Conservation (phyloP, 2,113 vertebrate genomes). For the Anoura caudifer region DNA sequence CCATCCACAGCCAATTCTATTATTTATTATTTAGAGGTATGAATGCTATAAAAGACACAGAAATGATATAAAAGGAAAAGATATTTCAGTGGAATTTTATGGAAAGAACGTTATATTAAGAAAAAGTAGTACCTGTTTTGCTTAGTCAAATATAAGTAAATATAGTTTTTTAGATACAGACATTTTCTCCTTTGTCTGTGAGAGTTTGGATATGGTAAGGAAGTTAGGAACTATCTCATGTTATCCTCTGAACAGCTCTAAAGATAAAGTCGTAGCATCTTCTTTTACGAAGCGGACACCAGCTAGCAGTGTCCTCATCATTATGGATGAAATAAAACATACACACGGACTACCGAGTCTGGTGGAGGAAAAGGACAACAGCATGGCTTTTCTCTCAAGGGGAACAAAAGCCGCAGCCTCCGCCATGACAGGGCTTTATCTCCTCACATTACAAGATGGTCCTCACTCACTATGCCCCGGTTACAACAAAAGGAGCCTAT, state of each 20-base stretch:
- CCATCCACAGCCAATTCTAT: background rate
- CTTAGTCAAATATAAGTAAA: background rate
- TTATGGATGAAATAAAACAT: too few relatives aligned
- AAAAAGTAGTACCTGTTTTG: background rate
- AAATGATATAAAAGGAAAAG: background rate
- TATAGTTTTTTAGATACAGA: background rate
- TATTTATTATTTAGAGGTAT: background rate
- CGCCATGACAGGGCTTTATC: too few relatives aligned
- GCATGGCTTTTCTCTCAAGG: too few relatives aligned
- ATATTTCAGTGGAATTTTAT: background rate
- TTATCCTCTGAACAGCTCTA: background rate
- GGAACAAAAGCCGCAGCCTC: too few relatives aligned
- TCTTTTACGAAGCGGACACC: too few relatives aligned
- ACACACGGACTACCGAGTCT: too few relatives aligned
- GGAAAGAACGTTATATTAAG: background rate
- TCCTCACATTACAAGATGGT: too few relatives aligned
- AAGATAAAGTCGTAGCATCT: background rate
- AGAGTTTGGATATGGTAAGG: background rate
- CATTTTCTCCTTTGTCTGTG: background rate
- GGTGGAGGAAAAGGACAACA: too few relatives aligned
- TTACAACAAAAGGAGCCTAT: too few relatives aligned
- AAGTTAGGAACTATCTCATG: background rate
- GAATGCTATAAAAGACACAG: background rate
- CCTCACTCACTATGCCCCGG: too few relatives aligned
- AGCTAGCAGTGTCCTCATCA: too few relatives aligned